Base-by-base conservation (phyloP, 2,797 vertebrate species). In the Lepilemur septentrionalis region DNA sequence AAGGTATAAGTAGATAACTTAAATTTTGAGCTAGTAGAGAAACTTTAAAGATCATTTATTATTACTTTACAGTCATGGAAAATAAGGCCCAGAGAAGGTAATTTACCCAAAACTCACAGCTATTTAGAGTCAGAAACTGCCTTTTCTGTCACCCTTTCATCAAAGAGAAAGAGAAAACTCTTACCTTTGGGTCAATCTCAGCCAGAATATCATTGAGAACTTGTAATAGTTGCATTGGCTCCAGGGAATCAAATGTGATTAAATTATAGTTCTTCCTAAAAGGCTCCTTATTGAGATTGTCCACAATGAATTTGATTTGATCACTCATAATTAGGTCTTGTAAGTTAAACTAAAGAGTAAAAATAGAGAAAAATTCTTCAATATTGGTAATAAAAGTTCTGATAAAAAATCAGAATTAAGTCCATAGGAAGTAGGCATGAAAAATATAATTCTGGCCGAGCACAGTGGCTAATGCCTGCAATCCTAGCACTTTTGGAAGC, bases 161-260 rank as follows among this genome's bases (percentile, higher is more conserved):
- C 78, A 95, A 87, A 87, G 75, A 96, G 57, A 75, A 94, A 95
- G 43, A 89, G 32, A 89, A 92, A 89, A 90, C 35, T 61, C 98
- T 98, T 98, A 99, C 99, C 99, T 99, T 99, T 13, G 99, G 98
- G 97, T 99, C 99, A 97, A 99, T 99, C 98, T 99, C 99, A 50
- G 99, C 99, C 98, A 99, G 98, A 65, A 99, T 99, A 97, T 99
- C 99, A 90, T 98, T 99, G 89, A 99, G 98, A 96, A 99, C 98
- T 98, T 99, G 99, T 97, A 99, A 98, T 79, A 99, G 98, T 95
- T 99, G 99, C 99, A 99, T 98, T 46, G 99, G 98, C 96, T 99
- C 99, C 72, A 99, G 98, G 0, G 99, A 99, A 98, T 99, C 99
- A 97, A 99, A 99, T 0, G 99, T 99, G 97, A 99, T 99, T 92